Base-by-base conservation (phyloP, 2,888 invertebrate species). In the Chalcosyrphus nemorum region DNA sequence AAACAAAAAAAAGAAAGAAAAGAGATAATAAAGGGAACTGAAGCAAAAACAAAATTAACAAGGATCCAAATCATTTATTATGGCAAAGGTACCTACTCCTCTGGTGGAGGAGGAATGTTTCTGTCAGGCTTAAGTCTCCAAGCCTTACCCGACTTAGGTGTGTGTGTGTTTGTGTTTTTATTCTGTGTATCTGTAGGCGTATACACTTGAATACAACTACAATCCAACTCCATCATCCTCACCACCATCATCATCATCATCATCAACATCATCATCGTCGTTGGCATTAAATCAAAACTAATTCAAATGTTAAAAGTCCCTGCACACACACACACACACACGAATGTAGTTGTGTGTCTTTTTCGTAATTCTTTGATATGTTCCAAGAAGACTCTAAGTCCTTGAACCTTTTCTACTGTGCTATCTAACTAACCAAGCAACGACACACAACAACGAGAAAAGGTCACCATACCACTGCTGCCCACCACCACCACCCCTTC, bases 51-150 rank as follows among this genome's bases (percentile, higher is more conserved):
- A 29, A 71, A 81, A 81, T 71, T 81, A 81, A 70, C 76, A 59
- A 76, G 70, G 70, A 81, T 71, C 76, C 50, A 71, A 63, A 52
- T 65, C 76, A 59, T 63, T 81, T 76, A 76, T 81, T 76, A 76
- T 35, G 70, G 70, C 70, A 50, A 52, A 71, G 76, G 57, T 75
- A 47, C 32, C n/a, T n/a, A n/a, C n/a, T n/a, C n/a, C n/a, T n/a
- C n/a, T 24, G 47, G 21, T 38, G 15, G 19, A 24, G 47, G 21
- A 13, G 29, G 19, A 63, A 24, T 47, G 68, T 63, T 63, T 32
- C 38, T 47, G 61, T 56, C 61, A 63, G 41, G 19, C 57, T 76
- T 70, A 74, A 54, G 54, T 35, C 54, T 52, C 19, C 54, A 29
- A 56, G 19, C 32, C 24, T 54, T 41, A 54, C 41, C 66, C 54